phyloP scores from a whole-genome alignment of 2,797 vertebrate genomes.

The Rhinatrema bivittatum region DNA sequence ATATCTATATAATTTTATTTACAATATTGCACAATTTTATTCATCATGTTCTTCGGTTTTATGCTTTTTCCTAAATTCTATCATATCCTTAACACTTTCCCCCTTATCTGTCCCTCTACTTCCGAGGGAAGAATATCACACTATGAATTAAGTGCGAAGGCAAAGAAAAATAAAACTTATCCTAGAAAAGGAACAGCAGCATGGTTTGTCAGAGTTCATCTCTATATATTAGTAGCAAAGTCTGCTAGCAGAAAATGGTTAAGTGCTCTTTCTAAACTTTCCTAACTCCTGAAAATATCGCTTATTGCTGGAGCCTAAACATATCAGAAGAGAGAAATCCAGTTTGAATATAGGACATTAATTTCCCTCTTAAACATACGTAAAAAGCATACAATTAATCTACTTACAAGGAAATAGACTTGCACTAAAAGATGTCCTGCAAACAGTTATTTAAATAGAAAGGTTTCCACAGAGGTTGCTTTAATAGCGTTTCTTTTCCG shows the following conservation, averaged over 20 bases:
- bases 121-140: too few relatives aligned
- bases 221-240: constrained; percentile 61
- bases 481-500: too few relatives aligned
- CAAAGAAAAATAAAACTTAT: constrained; percentile 52
- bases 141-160: constrained; percentile 59
- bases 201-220: constrained; percentile 62
- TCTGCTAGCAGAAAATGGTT: constrained; percentile 62
- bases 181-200: constrained; percentile 62
- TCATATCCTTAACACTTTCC: too few relatives aligned
- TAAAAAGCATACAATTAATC: constrained; percentile 17
- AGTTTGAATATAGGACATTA: constrained; percentile 25
- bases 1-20: constrained; percentile 29
- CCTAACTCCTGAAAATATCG: constrained; percentile 46
- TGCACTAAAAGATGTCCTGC: too few relatives aligned
- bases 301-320: constrained; percentile 43
- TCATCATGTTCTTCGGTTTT: constrained; percentile 70
- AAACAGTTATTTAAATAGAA: too few relatives aligned
- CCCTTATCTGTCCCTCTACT: too few relatives aligned
- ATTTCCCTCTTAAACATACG: constrained; percentile 24
- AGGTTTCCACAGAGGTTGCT: too few relatives aligned
- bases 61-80: constrained; percentile 41
- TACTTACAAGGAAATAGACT: constrained; percentile 32
- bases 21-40: constrained; percentile 89
- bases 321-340: constrained; percentile 42
- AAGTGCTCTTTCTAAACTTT: constrained; percentile 60